Evolutionary conservation across 2,113 vertebrate species (phyloP), one percentile per base, ranked within the genome.

Genomic region (Edolisoma coerulescens): DNA sequence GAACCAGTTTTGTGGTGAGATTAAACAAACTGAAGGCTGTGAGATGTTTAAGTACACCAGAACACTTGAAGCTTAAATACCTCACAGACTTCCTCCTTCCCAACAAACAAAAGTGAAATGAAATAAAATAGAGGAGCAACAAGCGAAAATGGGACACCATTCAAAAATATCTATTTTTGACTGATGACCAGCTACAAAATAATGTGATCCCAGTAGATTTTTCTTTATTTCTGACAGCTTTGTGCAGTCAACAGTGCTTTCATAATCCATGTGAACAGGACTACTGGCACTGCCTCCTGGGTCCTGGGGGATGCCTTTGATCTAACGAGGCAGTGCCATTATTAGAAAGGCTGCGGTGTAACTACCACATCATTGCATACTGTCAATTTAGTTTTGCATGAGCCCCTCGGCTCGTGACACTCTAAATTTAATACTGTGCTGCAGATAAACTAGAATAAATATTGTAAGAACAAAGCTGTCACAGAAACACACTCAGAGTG

Each of bases 361-460:
- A 88, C 63, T 74, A 69, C 61, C 20, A 50, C 67, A 74, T 90
- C 84, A 67, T 63, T 76, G 50, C 59, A 37, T 61, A 77, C 92
- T 94, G 89, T 91, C 91, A 87, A 65, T 97, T 93, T 80, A 52
- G 78, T 85, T 96, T 95, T 96, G 82, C 93, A 91, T 93, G 85
- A 86, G 75, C 79, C 42, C 24, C 79, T 90, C 39, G 39, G 65
- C 59, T 94, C 0, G 0, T 88, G 95, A 88, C 63, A 74, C 50
- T 81, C 77, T 45, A 84, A 88, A 95, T 94, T 95, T 94, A 93
- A 86, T 77, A 68, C 59, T 32, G 21, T 7, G 22, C 50, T 41
- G 27, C 67, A 83, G 83, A 96, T 86, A 93, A 95, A 91, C 89
- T 70, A 74, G 81, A 93, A 96, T 93, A 96, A 95, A 96, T 90